Evolutionary conservation across 2,888 invertebrate species (phyloP).

Genomic region (Nemotelus pantherinus): DNA sequence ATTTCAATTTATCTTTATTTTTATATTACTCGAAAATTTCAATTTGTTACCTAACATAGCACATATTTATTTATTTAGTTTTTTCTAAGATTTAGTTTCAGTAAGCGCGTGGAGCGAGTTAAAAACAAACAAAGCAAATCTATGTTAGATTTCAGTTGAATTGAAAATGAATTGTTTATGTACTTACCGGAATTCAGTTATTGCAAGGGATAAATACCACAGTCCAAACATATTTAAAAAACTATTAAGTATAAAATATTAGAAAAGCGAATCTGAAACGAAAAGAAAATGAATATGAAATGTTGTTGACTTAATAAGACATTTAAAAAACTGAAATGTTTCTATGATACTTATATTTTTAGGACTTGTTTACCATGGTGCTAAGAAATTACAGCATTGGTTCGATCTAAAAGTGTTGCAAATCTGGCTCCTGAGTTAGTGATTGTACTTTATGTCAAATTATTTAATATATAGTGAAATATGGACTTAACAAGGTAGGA

Average conservation of each 20-base stretch:
- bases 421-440: too few relatives aligned
- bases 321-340: neutral
- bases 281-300: constrained; percentile 6
- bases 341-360: neutral
- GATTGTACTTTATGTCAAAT: too few relatives aligned
- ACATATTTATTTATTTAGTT: too few relatives aligned
- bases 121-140: constrained; percentile 18
- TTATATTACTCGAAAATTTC: too few relatives aligned
- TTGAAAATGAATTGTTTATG: neutral
- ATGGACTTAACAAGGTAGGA: too few relatives aligned
- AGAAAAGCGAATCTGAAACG: constrained; percentile 30
- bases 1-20: too few relatives aligned
- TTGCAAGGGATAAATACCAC: constrained; percentile 63
- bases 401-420: too few relatives aligned
- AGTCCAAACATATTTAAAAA: constrained; percentile 63
- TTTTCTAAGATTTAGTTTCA: too few relatives aligned
- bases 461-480: too few relatives aligned
- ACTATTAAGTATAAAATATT: neutral
- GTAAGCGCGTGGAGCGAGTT: neutral
- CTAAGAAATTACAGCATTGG: neutral
- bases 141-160: neutral
- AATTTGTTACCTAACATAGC: too few relatives aligned
- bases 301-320: constrained; percentile 46
- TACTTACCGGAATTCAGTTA: constrained; percentile 63
- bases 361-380: neutral